Percentiles rank a stretch among this genome's conserved stretches.
These are phyloP conservation scores for Semnornis frantzii DNA, from an alignment of 2,113 vertebrate species.

Conservation along the genomic window DNA sequence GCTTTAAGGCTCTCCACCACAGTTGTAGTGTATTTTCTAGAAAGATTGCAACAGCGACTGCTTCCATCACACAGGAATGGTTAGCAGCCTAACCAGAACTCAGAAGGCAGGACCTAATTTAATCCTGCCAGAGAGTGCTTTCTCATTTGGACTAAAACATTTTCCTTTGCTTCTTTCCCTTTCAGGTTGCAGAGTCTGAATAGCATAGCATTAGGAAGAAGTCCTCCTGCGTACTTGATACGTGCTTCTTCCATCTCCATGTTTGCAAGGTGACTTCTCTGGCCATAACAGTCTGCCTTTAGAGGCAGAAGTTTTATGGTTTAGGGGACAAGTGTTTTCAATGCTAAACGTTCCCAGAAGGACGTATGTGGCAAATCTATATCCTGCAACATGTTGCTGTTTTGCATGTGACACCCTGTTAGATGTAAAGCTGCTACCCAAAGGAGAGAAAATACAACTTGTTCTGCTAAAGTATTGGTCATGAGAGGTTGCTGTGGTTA, in stretches of 20 bases:
- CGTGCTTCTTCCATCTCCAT: background rate
- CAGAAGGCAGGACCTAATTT: background rate
- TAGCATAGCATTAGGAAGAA: background rate
- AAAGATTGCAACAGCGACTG: background rate
- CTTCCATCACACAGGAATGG: background rate
- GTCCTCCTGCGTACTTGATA: background rate
- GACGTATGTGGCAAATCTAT: background rate
- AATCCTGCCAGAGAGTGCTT: background rate
- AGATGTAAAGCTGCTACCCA: conserved; percentile 24
- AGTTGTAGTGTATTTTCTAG: background rate
- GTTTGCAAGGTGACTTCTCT: conserved; percentile 17
- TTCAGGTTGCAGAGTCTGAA: background rate
- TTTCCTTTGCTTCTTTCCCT: background rate
- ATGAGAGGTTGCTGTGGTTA: background rate
- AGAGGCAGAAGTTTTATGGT: conserved; percentile 13
- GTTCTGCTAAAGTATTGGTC: background rate
- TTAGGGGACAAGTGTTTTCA: conserved; percentile 4
- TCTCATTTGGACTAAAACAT: background rate
- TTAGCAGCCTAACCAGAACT: background rate
- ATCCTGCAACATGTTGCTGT: background rate
- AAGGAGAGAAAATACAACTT: background rate
- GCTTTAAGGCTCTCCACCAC: background rate
- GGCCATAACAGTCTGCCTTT: background rate
- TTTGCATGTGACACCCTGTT: background rate
- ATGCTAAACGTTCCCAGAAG: conserved; percentile 1